A percentile compares a stretch with the other conserved stretches of the same genome.
These are phyloP conservation scores for Lepisosteus osseus DNA, from an alignment of 2,113 vertebrate genomes.

Conservation along the genomic window DNA sequence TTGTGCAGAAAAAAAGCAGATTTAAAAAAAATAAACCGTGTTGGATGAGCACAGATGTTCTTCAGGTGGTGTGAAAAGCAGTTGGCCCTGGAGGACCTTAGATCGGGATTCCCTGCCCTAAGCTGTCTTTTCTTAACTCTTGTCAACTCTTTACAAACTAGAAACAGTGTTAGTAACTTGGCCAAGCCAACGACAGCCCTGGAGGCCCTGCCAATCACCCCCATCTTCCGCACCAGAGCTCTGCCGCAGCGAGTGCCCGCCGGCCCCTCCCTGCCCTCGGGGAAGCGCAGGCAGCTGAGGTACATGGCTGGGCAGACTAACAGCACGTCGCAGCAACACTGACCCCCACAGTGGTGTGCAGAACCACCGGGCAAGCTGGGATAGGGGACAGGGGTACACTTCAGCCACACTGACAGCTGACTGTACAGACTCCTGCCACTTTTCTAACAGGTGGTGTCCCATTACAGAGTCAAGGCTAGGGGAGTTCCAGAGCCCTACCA, in stretches of 20 bases:
- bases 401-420: too few relatives aligned
- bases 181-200: slow-evolving; percentile 31
- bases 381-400: too few relatives aligned
- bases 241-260: slow-evolving; percentile 25
- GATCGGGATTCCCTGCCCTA: slow-evolving; percentile 7
- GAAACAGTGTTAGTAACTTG: slow-evolving; percentile 25
- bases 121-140: slow-evolving; percentile 20
- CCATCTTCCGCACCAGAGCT: slow-evolving; percentile 33
- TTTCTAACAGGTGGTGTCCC: too few relatives aligned
- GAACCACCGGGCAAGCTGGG: background rate
- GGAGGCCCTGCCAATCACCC: slow-evolving; percentile 35
- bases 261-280: slow-evolving; percentile 16
- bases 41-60: too few relatives aligned
- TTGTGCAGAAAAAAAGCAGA: too few relatives aligned
- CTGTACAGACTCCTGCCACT: too few relatives aligned
- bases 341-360: background rate
- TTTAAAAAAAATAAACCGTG: too few relatives aligned
- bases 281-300: slow-evolving; percentile 25
- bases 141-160: slow-evolving; percentile 15
- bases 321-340: background rate
- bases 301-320: slow-evolving; percentile 13
- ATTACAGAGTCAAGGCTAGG: too few relatives aligned
- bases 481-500: too few relatives aligned
- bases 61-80: too few relatives aligned
- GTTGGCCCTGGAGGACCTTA: background rate